Base-by-base conservation (phyloP, 2,797 vertebrate species). In the Xenopus petersii region DNA sequence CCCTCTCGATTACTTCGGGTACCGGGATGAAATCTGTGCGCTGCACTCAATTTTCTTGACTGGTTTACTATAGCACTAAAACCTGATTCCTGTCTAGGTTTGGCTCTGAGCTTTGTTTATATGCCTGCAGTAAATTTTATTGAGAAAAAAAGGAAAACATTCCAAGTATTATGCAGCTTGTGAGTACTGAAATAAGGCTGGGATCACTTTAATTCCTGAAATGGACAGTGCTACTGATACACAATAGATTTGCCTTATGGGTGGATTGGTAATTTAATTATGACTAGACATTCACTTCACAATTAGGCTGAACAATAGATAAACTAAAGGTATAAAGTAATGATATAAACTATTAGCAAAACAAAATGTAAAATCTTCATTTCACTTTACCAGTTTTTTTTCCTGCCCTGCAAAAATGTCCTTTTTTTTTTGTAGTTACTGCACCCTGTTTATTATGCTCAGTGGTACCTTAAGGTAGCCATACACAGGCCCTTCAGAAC, bases 121-220 rank as follows among this genome's bases (percentile, higher is more conserved):
- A 87, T 81, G 61, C 81, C 81, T 85, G 84, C 81, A 78, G 59
- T 74, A 74, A 80, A 49, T 80, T 88, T 87, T 87, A 82, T 76
- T 83, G 69, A 56, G 69, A 51, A 81, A 81, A 86, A 82, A 74
- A 73, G 71, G 68, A 70, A 78, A 78, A 78, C 75, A 82, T 77
- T 65, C 83, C 69, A 83, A 67, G 49, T 36, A 77, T 83, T 79
- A 77, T 10, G 24, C 77, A 64, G 73, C 84, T 86, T 75, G 63
- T 79, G 78, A 58, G 65, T 72, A 67, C 61, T 58, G 75, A 73
- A 82, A 79, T 26, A 85, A 74, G 74, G 64, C 51, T 73, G 30
- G 64, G 81, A 67, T 54, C 69, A 5, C 68, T 86, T 86, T 81
- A 21, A 84, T 81, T 73, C 51, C 70, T 62, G 82, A 84, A 80